Conservation (phyloP, 1,140 invertebrate species). For the Bombus breviceps region DNA sequence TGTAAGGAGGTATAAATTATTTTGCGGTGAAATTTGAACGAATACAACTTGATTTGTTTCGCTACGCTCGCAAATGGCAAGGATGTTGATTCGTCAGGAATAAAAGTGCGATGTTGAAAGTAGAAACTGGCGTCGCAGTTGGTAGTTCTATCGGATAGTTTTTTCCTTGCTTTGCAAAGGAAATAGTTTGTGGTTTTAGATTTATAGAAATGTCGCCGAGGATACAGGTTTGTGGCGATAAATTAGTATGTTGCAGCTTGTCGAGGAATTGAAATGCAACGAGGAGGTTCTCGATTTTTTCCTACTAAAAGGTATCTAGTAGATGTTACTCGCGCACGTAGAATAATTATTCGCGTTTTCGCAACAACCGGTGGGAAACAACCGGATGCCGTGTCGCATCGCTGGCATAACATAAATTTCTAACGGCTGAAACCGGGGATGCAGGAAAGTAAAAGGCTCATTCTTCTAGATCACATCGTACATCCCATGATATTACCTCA, state of each 20-base stretch:
- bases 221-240: not conserved
- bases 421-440: constrained; percentile 45
- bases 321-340: constrained; percentile 34
- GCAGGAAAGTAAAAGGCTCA: constrained; percentile 50
- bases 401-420: constrained; percentile 62
- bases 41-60: not conserved
- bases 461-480: constrained; percentile 15
- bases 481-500: not conserved
- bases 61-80: not conserved
- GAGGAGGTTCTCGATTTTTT: constrained; percentile 15
- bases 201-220: not conserved
- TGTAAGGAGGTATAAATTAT: too few relatives aligned
- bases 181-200: not conserved
- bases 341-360: constrained; percentile 61
- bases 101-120: not conserved
- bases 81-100: not conserved
- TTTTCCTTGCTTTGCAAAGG: not conserved
- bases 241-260: constrained; percentile 1
- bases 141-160: not conserved
- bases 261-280: constrained; percentile 17
- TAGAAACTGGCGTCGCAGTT: not conserved
- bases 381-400: constrained; percentile 64
- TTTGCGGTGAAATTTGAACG: too few relatives aligned
- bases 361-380: constrained; percentile 59
- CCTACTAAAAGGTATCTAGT: constrained; percentile 31